These are phyloP conservation scores for Neostethus bicornis DNA, from an alignment of 2,797 vertebrate genomes.

Conservation along the genomic window DNA sequence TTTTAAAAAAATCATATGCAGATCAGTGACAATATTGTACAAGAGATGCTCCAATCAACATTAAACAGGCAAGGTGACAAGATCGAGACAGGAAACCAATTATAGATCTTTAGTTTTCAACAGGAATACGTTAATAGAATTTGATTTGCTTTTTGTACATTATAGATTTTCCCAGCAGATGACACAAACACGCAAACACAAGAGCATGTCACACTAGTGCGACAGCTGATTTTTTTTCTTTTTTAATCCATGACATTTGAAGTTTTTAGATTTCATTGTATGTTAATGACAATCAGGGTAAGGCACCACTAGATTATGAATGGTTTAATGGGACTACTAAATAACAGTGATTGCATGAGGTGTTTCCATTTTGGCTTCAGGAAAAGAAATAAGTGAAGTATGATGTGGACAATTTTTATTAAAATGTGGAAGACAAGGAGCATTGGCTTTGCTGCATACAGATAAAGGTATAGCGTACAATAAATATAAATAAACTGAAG, in stretches of 20 bases:
- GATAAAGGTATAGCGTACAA: constrained; percentile 72
- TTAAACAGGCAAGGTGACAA: constrained; percentile 48
- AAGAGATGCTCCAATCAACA: constrained; percentile 28
- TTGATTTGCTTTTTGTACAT: constrained; percentile 4
- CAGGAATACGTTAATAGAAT: constrained; percentile 3
- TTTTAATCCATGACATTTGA: constrained; percentile 7
- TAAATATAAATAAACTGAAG: constrained; percentile 82
- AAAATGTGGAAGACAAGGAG: constrained; percentile 39
- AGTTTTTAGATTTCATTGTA: constrained; percentile 20
- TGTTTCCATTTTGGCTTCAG: constrained; percentile 39
- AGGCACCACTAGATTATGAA: constrained; percentile 67
- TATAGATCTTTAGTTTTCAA: constrained; percentile 12
- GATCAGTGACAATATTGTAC: constrained; percentile 49
- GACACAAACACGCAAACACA: constrained; percentile 12
- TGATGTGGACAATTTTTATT: constrained; percentile 33
- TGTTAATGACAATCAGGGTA: constrained; percentile 43
- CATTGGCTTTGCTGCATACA: constrained; percentile 55
- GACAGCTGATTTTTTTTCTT: constrained; percentile 15
- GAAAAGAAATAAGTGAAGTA: constrained; percentile 18
- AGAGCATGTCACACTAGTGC: constrained; percentile 11
- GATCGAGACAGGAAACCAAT: constrained; percentile 18
- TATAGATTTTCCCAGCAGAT: not conserved
- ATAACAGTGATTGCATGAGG: not conserved
- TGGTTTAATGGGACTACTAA: constrained; percentile 10
- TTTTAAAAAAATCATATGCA: constrained; percentile 58